phyloP scores from a whole-genome alignment of 2,797 vertebrate species.

The Melanotaenia boesemani region DNA sequence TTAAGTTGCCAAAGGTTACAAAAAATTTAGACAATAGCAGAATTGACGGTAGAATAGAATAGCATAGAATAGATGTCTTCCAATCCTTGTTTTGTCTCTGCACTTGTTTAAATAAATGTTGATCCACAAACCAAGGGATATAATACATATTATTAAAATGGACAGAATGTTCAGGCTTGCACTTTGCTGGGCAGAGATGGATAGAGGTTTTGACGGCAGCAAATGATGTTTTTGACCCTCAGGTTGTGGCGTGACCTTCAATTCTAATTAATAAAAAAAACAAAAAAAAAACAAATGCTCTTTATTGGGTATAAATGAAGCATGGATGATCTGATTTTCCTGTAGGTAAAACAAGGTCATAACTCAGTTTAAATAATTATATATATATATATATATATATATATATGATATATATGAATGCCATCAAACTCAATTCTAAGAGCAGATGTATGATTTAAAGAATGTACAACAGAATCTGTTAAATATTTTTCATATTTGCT shows the following conservation, averaged over 20 bases:
- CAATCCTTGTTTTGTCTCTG: conserved; percentile 31
- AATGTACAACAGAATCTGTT: background rate
- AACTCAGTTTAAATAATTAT: conserved; percentile 45
- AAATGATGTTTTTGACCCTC: conserved; percentile 68
- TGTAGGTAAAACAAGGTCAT: conserved; percentile 45
- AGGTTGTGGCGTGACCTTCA: conserved; percentile 78
- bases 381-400: conserved; percentile 30
- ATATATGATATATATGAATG: no score
- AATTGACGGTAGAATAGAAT: no score
- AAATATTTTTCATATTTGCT: background rate
- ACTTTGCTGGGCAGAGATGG: conserved; percentile 70
- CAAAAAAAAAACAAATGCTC: conserved; percentile 67
- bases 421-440: conserved; percentile 6
- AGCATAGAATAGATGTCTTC: no score
- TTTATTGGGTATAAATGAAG: conserved; percentile 71
- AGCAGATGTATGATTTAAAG: background rate
- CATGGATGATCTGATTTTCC: conserved; percentile 54
- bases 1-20: conserved; percentile 53
- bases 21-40: conserved; percentile 38
- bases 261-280: conserved; percentile 81
- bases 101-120: conserved; percentile 49
- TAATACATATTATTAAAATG: conserved; percentile 67
- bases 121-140: conserved; percentile 50
- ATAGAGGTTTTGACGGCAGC: conserved; percentile 52
- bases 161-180: conserved; percentile 47